Percentiles rank a stretch among this genome's conserved stretches.
Evolutionary conservation across 2,797 vertebrate genomes (phyloP).

Genomic region (Cheirogaleus major): DNA sequence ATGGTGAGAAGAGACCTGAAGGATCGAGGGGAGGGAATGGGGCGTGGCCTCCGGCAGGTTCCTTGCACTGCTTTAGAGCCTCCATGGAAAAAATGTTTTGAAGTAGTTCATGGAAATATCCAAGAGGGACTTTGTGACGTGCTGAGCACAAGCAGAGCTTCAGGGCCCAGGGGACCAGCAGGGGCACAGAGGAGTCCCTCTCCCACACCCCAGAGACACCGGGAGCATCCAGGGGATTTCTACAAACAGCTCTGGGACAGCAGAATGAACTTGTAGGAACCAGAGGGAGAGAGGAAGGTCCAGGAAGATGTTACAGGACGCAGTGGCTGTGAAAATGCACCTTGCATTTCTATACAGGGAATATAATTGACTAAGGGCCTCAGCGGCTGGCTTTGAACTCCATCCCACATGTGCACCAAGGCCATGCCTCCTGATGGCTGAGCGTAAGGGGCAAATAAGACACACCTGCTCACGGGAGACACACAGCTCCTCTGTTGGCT

Average conservation of each 20-base stretch:
- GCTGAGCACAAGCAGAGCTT: not conserved
- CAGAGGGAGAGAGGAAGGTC: not conserved
- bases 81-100: not conserved
- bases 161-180: no score
- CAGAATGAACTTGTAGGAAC: not conserved
- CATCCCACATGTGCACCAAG: not conserved
- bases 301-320: not conserved
- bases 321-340: not conserved
- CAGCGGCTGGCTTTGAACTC: not conserved
- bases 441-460: not conserved
- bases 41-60: not conserved
- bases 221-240: not conserved
- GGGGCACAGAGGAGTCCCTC: not conserved
- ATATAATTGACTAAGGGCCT: no score
- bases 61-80: not conserved
- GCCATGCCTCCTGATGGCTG: fast-evolving
- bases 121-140: not conserved
- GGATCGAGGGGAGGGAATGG: not conserved
- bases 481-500: fast-evolving
- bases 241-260: not conserved
- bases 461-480: not conserved
- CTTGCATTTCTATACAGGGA: not conserved
- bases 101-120: not conserved
- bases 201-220: not conserved
- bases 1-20: not conserved